These are phyloP conservation scores for Varanus komodoensis DNA, from an alignment of 2,113 vertebrate genomes.

Conservation along the genomic window DNA sequence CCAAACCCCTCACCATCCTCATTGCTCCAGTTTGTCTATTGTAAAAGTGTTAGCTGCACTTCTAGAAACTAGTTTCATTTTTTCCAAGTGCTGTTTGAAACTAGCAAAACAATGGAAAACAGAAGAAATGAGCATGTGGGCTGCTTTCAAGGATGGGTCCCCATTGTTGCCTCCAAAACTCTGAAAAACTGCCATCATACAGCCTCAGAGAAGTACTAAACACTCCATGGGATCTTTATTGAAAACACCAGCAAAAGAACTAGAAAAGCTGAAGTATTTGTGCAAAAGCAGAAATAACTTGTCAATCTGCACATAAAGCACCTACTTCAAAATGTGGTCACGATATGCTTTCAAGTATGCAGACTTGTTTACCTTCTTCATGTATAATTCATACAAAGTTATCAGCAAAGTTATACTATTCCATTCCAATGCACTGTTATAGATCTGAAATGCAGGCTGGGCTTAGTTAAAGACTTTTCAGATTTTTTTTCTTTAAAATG, in stretches of 20 bases:
- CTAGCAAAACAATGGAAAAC: not conserved
- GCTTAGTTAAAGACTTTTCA: not conserved
- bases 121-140: not conserved
- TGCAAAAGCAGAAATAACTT: not conserved
- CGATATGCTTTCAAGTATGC: not conserved
- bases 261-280: not conserved
- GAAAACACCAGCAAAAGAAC: not conserved
- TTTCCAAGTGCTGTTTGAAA: not conserved
- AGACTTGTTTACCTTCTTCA: not conserved
- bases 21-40: not conserved
- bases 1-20: not conserved
- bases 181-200: not conserved
- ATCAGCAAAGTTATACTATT: slow-evolving; percentile 16
- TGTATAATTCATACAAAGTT: not conserved
- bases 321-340: not conserved
- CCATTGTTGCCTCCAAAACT: not conserved
- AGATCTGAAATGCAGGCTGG: not conserved
- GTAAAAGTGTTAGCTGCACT: not conserved
- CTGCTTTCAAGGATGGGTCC: not conserved
- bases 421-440: not conserved
- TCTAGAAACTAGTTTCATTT: not conserved
- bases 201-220: not conserved
- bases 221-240: not conserved
- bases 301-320: not conserved
- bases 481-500: not conserved